phyloP scores from a whole-genome alignment of 2,797 vertebrate genomes.

The Sandelia bainsii region DNA sequence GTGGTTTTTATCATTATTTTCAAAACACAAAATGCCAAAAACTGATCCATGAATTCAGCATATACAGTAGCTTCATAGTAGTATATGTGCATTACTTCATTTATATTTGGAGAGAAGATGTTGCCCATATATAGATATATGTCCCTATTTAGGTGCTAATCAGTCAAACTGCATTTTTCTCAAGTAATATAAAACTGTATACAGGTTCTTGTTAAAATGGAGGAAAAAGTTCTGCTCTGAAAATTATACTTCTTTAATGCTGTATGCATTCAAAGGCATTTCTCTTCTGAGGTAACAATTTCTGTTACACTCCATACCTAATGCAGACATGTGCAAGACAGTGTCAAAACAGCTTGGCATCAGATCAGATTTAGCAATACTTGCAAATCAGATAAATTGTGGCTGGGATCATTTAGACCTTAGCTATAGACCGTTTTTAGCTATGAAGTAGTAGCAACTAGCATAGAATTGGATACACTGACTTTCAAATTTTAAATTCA shows the following conservation, averaged over 20 bases:
- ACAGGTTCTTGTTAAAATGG: background rate
- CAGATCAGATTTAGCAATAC: background rate
- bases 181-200: too few species aligned
- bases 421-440: too few species aligned
- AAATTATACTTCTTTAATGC: background rate
- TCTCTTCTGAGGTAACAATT: background rate
- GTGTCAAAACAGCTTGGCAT: background rate
- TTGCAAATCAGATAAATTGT: background rate
- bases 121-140: background rate
- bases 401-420: background rate
- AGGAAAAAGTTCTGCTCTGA: background rate
- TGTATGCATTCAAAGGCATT: background rate
- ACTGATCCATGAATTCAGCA: too few species aligned
- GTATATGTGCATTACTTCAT: background rate
- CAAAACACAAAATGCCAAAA: background rate
- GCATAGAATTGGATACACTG: too few species aligned
- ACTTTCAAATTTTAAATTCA: slow-evolving; percentile 8
- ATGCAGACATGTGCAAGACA: background rate
- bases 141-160: too few species aligned
- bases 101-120: background rate
- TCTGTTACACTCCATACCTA: background rate
- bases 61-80: background rate
- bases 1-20: background rate
- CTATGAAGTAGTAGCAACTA: too few species aligned
- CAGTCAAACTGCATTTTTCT: too few species aligned